Evolutionary conservation across 2,113 vertebrate species (phyloP).

Genomic region (Myxocyprinus asiaticus): DNA sequence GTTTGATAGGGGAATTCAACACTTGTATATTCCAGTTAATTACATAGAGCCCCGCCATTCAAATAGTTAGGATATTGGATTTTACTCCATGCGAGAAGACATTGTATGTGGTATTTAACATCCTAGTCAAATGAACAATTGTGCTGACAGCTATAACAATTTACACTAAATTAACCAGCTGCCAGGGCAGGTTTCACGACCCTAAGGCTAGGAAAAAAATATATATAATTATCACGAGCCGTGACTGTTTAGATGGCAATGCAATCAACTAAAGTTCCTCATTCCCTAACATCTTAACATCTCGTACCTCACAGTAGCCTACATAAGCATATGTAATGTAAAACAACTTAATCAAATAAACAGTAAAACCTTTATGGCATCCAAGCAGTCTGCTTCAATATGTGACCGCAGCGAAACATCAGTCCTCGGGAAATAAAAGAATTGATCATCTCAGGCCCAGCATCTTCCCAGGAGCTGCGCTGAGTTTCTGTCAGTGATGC

Average conservation of each 20-base stretch:
- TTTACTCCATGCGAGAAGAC: background rate
- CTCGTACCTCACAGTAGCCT: no score
- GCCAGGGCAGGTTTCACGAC: background rate
- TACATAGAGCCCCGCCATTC: background rate
- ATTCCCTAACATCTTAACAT: background rate
- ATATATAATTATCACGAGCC: no score
- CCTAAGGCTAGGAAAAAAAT: background rate
- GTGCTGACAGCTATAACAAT: background rate
- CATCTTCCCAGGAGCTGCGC: no score
- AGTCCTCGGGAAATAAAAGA: no score
- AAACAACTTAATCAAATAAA: no score
- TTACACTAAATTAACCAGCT: background rate
- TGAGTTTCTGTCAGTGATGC: no score
- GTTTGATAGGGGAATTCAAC: no score
- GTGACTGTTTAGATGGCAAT: background rate
- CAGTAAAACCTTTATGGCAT: no score
- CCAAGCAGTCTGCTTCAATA: no score
- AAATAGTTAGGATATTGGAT: background rate
- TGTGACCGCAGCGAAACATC: no score
- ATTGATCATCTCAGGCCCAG: no score
- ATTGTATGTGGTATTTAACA: background rate
- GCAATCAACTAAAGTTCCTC: background rate
- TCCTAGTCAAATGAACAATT: background rate
- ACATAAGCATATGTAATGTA: no score
- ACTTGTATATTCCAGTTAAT: background rate